Evolutionary conservation across 1,140 invertebrate genomes (phyloP), one percentile per base, ranked within the genome.

Genomic region (Drosophila chauvacae): DNA sequence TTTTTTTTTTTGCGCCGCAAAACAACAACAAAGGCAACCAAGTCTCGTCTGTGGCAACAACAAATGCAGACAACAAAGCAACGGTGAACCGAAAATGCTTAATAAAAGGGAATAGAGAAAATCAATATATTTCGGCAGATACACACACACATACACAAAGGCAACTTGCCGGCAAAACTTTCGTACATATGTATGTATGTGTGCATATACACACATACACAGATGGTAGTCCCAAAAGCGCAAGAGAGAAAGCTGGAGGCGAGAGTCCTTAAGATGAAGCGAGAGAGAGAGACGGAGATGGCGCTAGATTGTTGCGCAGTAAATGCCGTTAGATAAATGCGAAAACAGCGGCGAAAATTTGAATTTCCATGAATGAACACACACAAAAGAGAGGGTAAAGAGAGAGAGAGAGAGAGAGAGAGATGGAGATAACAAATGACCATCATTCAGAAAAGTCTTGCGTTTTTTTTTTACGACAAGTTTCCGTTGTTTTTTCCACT

Each of bases 81-180:
- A 78, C 39, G 53, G 47, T 56, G 48, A 71, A 82, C 72, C 72
- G 81, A 74, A 80, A 83, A 79, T 71, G 51, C 47, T 69, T 60
- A 74, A 64, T 62, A 78, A 64, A 56, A 81, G 75, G 82, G 65
- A 81, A 76, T 71, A 56, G 51, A 79, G 82, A 87, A 86, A 86
- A 86, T 86, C 82, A 57, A 86, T 87, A 86, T 57, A 86, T 87
- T 86, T 86, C 65, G 82, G 82, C 74, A 85, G 82, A 86, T 85
- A 85, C 71, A 62, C 45, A 85, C 71, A 62, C 45, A 68, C 18
- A 71, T 3, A 62, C 10, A 42, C 39, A 53, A 39, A 61, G 47
- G 58, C 23, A 56, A 77, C 61, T 80, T 84, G 80, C 76, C 81
- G 81, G 65, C 65, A 73, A 75, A 73, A 74, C 73, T 78, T 69